A percentile compares a stretch with the other conserved stretches of the same genome.
phyloP scores from a whole-genome alignment of 1,140 invertebrate species.

The Drosophila nebulosa region DNA sequence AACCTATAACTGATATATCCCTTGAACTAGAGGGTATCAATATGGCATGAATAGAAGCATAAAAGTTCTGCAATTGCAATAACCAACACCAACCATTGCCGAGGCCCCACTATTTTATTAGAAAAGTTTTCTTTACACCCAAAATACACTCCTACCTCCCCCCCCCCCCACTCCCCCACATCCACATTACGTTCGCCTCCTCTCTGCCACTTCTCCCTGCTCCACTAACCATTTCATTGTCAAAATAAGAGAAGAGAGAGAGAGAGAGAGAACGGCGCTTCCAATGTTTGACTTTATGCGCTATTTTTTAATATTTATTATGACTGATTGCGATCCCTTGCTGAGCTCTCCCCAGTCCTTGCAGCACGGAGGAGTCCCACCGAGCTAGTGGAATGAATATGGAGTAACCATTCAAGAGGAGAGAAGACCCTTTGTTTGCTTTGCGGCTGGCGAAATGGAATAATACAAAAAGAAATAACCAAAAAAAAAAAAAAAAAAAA shows the following conservation, averaged over 20 bases:
- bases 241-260: neutral
- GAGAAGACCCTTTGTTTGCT: slow-evolving; percentile 49
- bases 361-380: neutral
- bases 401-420: slow-evolving; percentile 1
- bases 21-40: neutral
- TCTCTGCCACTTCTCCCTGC: neutral
- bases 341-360: neutral
- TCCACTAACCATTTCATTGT: neutral
- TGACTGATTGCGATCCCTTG: slow-evolving; percentile 65
- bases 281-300: slow-evolving; percentile 74
- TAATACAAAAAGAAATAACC: neutral
- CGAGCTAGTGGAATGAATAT: neutral
- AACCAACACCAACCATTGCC: slow-evolving; percentile 24
- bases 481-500: neutral
- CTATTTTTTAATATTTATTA: slow-evolving; percentile 79
- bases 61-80: slow-evolving; percentile 72
- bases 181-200: no score
- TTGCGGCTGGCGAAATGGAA: slow-evolving; percentile 33
- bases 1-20: neutral
- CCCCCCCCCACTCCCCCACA: neutral
- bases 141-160: neutral
- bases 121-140: slow-evolving; percentile 61
- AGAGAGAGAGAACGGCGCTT: neutral
- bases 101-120: slow-evolving; percentile 71
- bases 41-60: neutral